A percentile compares a stretch with the other conserved stretches of the same genome.
Evolutionary conservation across 2,888 invertebrate species (phyloP).

Genomic region (Scaptomyza caliginosa): DNA sequence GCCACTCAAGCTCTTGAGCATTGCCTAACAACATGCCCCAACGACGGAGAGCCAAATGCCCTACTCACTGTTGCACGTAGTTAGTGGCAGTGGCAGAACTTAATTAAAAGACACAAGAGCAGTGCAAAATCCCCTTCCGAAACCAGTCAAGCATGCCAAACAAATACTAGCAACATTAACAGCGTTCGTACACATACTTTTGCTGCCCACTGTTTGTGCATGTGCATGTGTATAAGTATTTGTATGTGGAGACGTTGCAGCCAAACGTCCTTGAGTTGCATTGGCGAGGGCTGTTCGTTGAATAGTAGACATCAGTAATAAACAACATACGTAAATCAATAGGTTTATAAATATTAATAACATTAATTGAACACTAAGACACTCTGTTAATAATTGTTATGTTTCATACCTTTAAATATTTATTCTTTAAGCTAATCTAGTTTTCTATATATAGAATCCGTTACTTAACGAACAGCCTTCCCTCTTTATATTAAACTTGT

Average conservation of each 20-base stretch:
- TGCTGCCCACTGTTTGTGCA: slow-evolving; percentile 15
- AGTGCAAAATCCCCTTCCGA: slow-evolving; percentile 18
- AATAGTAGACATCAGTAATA: background rate
- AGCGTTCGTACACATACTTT: slow-evolving; percentile 27
- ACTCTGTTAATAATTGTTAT: too few relatives aligned
- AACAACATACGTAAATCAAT: too few relatives aligned
- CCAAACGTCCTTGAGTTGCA: slow-evolving; percentile 52
- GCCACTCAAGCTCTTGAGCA: slow-evolving; percentile 36
- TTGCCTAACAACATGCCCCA: slow-evolving; percentile 42
- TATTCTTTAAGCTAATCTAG: too few relatives aligned
- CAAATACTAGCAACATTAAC: slow-evolving; percentile 24
- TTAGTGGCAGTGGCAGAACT: slow-evolving; percentile 38
- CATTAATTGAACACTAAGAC: too few relatives aligned
- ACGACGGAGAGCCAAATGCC: slow-evolving; percentile 33
- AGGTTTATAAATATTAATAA: too few relatives aligned
- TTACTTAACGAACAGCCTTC: slow-evolving; percentile 15
- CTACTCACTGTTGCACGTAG: slow-evolving; percentile 26
- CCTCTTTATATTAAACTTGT: background rate
- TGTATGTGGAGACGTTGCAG: slow-evolving; percentile 23
- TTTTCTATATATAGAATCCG: background rate
- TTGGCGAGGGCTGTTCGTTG: slow-evolving; percentile 28
- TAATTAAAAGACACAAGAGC: slow-evolving; percentile 51
- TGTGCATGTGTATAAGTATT: background rate
- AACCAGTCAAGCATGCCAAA: slow-evolving; percentile 25
- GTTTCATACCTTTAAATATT: too few relatives aligned